Base-by-base conservation (phyloP, 2,113 vertebrate species). In the Syngnathus scovelli region DNA sequence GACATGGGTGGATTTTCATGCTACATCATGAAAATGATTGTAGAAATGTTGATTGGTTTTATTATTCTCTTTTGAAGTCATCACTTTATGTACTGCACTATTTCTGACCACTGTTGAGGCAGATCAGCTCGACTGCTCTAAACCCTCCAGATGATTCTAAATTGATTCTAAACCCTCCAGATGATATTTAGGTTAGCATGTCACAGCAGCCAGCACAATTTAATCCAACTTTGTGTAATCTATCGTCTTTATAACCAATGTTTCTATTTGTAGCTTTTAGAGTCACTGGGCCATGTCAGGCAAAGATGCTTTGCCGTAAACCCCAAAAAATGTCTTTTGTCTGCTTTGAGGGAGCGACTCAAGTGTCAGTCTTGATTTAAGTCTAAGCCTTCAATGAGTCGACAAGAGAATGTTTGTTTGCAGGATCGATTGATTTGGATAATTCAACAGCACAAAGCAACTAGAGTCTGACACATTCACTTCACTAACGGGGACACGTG, bases 391-490 rank as follows among this genome's bases (percentile, higher is more conserved):
- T 33, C 54, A 33, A 33, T 39, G 18, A 33, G 27, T 33, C 27
- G 27, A 68, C 63, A 21, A 64, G 44, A 54, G 66, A 68, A 68
- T 21, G 9, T 76, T 78, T 70, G 33, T 5, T 19, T 61, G n/a
- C 59, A 12, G 3, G 66, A 83, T 89, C 74, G 72, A 73, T 75
- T 19, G 7, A 27, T 19, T 64, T 68, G 9, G 55, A 72, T 74
- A 76, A 74, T 76, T 75, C 64, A 64, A 61, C 64, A 70, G 54
- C 65, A 61, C 36, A 16, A 36, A 60, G 4, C 27, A 27, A 66
- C 65, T 60, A 23, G 44, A 64, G 38, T 7, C 27, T 15, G 7
- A 4, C 52, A 74, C 70, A 7, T 21, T 63, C 56, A 71, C 68
- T 73, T 61, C n/a, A 46, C 11, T 71, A 78, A 81, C 78, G 76